Conservation (phyloP, 2,797 vertebrate species). For the Crypturellus tataupa region DNA sequence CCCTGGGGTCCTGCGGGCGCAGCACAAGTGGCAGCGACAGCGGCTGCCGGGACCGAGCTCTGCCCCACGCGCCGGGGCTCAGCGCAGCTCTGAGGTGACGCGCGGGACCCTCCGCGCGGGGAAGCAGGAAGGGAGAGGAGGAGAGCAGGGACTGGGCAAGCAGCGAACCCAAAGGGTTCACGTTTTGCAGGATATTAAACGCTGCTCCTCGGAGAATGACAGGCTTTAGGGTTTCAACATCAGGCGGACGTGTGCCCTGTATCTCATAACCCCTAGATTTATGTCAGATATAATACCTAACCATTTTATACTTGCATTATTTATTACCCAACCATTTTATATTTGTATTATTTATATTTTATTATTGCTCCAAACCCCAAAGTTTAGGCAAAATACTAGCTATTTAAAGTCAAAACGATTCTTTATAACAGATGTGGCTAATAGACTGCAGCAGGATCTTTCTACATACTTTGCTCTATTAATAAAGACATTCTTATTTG, state of each 20-base stretch:
- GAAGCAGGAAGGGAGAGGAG: neutral
- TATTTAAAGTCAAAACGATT: neutral
- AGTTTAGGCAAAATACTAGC: neutral
- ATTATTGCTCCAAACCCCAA: neutral
- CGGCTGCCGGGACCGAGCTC: too few species aligned
- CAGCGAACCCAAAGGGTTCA: neutral
- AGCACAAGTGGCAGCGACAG: neutral
- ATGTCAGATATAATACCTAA: neutral
- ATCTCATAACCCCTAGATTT: neutral
- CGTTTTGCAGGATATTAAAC: conserved; percentile 34
- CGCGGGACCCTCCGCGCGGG: neutral
- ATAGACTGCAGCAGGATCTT: neutral
- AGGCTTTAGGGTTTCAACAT: neutral
- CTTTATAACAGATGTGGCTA: neutral
- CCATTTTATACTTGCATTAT: neutral
- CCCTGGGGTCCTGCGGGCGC: neutral
- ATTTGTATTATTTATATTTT: neutral
- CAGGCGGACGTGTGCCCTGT: neutral
- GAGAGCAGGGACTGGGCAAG: neutral
- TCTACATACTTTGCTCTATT: conserved; percentile 13
- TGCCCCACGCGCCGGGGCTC: neutral
- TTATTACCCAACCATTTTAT: neutral
- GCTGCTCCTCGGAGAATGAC: neutral
- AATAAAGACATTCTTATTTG: conserved; percentile 51
- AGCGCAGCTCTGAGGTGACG: neutral